Evolutionary conservation across 2,797 vertebrate species (phyloP).

Genomic region (Phataginus tricuspis): DNA sequence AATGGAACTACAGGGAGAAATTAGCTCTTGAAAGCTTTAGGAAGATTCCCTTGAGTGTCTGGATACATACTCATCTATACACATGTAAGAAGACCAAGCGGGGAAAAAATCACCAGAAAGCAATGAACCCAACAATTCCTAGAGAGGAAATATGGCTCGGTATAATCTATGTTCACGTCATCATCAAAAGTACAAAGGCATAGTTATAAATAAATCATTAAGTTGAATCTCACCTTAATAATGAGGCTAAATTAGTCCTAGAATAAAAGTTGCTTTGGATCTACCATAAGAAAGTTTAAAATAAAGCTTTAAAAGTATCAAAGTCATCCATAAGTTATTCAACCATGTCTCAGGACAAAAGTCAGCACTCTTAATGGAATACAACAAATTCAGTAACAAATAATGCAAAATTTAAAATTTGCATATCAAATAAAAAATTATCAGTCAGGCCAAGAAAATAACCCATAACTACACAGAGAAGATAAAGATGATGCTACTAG

Average conservation of each 20-base stretch:
- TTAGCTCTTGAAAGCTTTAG: not conserved
- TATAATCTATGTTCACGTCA: not conserved
- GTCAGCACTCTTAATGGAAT: not conserved
- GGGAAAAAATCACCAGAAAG: not conserved
- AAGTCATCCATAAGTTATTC: not conserved
- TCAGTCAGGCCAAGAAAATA: not conserved
- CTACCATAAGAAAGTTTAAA: not conserved
- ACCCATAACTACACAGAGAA: not conserved
- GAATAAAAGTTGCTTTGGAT: not conserved
- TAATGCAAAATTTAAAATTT: not conserved
- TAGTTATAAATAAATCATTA: not conserved
- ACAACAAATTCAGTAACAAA: not conserved
- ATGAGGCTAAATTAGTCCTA: not conserved
- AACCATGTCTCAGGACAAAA: not conserved
- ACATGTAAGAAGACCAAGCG: not conserved
- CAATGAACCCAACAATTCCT: not conserved
- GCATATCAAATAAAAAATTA: not conserved
- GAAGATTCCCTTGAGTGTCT: not conserved
- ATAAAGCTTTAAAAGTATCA: not conserved
- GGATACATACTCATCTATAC: too few relatives aligned
- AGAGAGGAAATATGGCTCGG: not conserved
- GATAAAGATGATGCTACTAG: not conserved
- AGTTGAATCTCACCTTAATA: not conserved
- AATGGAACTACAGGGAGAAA: not conserved
- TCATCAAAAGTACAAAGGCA: not conserved